Evolutionary conservation across 2,113 vertebrate genomes (phyloP), one percentile per base, ranked within the genome.

Genomic region (Zapus hudsonius): DNA sequence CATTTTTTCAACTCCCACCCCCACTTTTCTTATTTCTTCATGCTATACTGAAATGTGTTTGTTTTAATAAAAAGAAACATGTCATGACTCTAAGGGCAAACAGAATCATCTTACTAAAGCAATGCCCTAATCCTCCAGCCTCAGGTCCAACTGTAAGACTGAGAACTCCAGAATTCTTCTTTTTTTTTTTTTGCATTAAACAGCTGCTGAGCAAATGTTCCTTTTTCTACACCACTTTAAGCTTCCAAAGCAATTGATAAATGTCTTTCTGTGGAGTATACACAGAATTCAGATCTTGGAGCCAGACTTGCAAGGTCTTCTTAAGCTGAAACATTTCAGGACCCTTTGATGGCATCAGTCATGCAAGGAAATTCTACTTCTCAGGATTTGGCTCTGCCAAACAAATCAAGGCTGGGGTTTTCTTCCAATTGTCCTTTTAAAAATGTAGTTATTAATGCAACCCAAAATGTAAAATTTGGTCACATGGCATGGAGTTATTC

Each of bases 21-120:
- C 88, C 47, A 63, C 82, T 90, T 90, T 70, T 38, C 61, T 93
- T 61, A 70, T 31, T 90, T 95, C 84, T 94, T 90, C 79, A 57
- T 73, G 42, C 64, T 89, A 40, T 88, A 29, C 59, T 85, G 52
- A 95, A 87, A 86, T 22, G 88, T 94, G 89, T 91, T 96, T 89
- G 74, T 92, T 93, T 96, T 96, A 94, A 97, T 97, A 96, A 94
- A 93, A 92, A 95, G 89, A 96, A 95, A 61, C 36, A 64, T 95
- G 96, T 95, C 78, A 52, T 87, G 97, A 94, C 94, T 95, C 93
- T 47, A 38, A 92, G 94, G 79, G 87, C 81, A 96, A 96, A 95
- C 89, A 94, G 76, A 94, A 38, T 70, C 70, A 93, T 96, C 94
- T 95, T 96, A 87, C 95, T 95, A 2, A 92, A 96, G 87, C 85